These are phyloP conservation scores for Camelus dromedarius DNA, from an alignment of 2,113 vertebrate species.

Conservation along the genomic window DNA sequence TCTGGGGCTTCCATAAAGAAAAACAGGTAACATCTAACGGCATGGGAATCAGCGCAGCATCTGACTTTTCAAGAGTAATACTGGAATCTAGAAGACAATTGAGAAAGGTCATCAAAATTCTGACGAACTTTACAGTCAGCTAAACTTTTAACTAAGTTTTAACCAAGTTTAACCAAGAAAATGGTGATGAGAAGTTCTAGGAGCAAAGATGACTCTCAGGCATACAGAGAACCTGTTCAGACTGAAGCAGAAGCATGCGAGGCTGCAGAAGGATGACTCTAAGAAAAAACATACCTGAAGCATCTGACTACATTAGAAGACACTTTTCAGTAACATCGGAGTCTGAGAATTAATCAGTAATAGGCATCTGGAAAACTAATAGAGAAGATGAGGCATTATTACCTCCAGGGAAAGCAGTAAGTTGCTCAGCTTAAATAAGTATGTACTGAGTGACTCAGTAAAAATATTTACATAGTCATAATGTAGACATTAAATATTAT, in stretches of 20 bases:
- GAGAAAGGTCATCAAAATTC: conserved; percentile 1
- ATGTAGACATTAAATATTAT: background rate
- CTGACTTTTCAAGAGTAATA: background rate
- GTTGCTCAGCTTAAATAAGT: background rate
- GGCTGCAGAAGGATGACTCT: background rate
- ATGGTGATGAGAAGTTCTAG: background rate
- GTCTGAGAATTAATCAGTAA: background rate
- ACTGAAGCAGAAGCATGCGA: background rate
- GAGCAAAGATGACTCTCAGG: background rate
- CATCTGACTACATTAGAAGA: background rate
- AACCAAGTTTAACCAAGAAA: background rate
- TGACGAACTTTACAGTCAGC: conserved; percentile 24
- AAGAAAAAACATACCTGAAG: background rate
- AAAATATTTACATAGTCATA: background rate
- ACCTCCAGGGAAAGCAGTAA: background rate
- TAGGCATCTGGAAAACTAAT: background rate
- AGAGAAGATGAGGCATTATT: background rate
- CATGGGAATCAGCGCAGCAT: background rate
- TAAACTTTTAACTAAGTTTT: conserved; percentile 7
- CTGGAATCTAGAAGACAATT: background rate
- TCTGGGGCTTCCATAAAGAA: background rate
- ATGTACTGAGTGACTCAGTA: background rate
- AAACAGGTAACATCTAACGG: background rate
- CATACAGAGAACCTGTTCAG: background rate
- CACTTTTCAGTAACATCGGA: background rate